Evolutionary conservation across 1,140 invertebrate genomes (phyloP).

Genomic region (Temnothorax curvispinosus): DNA sequence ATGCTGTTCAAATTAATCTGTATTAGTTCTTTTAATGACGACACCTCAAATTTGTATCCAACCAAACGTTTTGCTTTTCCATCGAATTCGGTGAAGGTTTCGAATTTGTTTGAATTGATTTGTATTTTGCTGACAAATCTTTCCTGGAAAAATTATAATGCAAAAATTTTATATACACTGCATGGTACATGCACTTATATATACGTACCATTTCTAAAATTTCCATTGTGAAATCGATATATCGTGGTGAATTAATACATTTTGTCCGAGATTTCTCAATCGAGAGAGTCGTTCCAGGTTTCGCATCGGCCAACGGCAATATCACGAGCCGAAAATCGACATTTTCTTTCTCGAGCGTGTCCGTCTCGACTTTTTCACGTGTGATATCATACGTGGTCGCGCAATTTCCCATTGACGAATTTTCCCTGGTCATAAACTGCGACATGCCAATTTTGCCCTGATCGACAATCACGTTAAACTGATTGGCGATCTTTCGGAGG

Average conservation of each 20-base stretch:
- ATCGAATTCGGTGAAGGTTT: background rate
- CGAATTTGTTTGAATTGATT: background rate
- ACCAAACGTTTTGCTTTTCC: background rate
- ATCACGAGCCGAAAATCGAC: background rate
- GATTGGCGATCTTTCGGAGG: conserved; percentile 45
- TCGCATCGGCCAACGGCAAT: background rate
- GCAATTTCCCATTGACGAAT: conserved; percentile 49
- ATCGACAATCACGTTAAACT: conserved; percentile 34
- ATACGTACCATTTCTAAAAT: conserved; percentile 25
- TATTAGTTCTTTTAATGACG: background rate
- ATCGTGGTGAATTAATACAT: conserved; percentile 32
- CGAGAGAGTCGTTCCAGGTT: background rate
- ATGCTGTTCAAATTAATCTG: background rate
- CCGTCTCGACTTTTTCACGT: background rate
- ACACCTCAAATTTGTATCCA: background rate
- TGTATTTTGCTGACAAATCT: conserved; percentile 19
- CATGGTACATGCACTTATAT: no score
- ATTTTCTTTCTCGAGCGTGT: background rate
- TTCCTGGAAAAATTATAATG: background rate
- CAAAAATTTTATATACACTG: background rate
- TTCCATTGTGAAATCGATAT: background rate
- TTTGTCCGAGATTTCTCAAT: conserved; percentile 7
- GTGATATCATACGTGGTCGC: background rate
- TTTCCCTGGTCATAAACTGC: conserved; percentile 26
- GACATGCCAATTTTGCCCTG: background rate